phyloP scores from a whole-genome alignment of 2,888 invertebrate species.

The Philereme transversata region DNA sequence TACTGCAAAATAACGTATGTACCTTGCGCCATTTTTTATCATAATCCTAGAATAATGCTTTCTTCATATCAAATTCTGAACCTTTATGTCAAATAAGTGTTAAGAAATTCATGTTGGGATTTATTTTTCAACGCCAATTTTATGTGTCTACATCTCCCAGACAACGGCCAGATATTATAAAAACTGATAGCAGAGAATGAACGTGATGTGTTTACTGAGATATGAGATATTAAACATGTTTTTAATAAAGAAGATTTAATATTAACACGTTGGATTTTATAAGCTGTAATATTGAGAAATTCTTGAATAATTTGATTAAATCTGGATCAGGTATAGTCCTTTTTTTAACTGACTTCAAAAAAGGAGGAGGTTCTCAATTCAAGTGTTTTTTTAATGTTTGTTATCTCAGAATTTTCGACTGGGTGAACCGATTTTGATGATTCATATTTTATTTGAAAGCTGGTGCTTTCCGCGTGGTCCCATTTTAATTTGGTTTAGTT shows the following conservation, averaged over 20 bases:
- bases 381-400: too few relatives aligned
- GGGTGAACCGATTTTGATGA: too few relatives aligned
- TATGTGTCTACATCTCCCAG: conserved; percentile 23
- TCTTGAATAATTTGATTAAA: too few relatives aligned
- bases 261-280: too few relatives aligned
- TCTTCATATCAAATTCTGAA: conserved; percentile 16
- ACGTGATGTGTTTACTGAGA: conserved; percentile 27
- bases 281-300: too few relatives aligned
- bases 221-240: conserved; percentile 11
- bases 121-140: conserved; percentile 26
- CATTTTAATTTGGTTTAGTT: too few relatives aligned
- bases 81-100: conserved; percentile 14
- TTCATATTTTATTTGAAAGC: too few relatives aligned
- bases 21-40: conserved; percentile 3
- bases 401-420: too few relatives aligned
- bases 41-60: conserved; percentile 4
- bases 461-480: too few relatives aligned
- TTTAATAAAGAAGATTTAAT: conserved; percentile 17
- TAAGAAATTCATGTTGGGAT: conserved; percentile 25
- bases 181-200: conserved; percentile 23
- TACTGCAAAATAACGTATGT: neutral
- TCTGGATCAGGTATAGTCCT: too few relatives aligned
- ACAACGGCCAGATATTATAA: conserved; percentile 29
- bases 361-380: too few relatives aligned
- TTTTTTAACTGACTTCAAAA: too few relatives aligned